Percentiles rank a stretch among this genome's conserved stretches.
These are phyloP conservation scores for Drosophila multiciliata DNA, from an alignment of 2,888 invertebrate species.

Conservation along the genomic window DNA sequence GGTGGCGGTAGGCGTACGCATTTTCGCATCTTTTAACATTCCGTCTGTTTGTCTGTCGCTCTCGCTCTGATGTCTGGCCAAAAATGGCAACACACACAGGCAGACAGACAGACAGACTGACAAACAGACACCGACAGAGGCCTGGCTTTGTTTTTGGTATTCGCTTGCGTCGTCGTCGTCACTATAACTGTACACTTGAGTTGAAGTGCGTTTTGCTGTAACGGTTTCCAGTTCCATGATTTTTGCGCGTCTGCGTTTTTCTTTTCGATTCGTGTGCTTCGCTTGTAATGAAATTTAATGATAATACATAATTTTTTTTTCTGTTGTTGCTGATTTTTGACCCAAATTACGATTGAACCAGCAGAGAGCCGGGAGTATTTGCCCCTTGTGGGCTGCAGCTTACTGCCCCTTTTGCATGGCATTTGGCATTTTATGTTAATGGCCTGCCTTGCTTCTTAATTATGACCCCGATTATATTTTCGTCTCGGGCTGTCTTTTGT, in stretches of 20 bases:
- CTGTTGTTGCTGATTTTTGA: conserved; percentile 60
- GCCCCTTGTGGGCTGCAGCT: conserved; percentile 28
- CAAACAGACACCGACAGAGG: conserved; percentile 10
- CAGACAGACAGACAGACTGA: conserved; percentile 1
- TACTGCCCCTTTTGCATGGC: conserved; percentile 29
- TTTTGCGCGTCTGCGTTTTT: conserved; percentile 64
- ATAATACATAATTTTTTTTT: conserved; percentile 75
- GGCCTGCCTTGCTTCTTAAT: conserved; percentile 36
- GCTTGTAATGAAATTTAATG: conserved; percentile 80
- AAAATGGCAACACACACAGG: conserved; percentile 42
- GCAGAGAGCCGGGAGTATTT: conserved; percentile 37
- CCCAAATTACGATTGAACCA: conserved; percentile 75
- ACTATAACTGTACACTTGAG: conserved; percentile 64
- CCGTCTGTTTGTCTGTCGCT: conserved; percentile 39
- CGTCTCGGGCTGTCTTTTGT: conserved; percentile 36
- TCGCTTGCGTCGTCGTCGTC: conserved; percentile 51
- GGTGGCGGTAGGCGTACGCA: conserved; percentile 48
- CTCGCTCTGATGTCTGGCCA: conserved; percentile 42
- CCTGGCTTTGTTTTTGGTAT: conserved; percentile 60
- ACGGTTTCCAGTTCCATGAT: conserved; percentile 72
- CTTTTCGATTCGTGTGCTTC: conserved; percentile 41
- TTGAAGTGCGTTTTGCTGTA: conserved; percentile 76
- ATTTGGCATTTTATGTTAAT: conserved; percentile 63
- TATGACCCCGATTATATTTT: conserved; percentile 47
- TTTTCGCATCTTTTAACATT: conserved; percentile 59